Conservation (phyloP, 1,140 invertebrate genomes). For the Meloidogyne exigua region DNA sequence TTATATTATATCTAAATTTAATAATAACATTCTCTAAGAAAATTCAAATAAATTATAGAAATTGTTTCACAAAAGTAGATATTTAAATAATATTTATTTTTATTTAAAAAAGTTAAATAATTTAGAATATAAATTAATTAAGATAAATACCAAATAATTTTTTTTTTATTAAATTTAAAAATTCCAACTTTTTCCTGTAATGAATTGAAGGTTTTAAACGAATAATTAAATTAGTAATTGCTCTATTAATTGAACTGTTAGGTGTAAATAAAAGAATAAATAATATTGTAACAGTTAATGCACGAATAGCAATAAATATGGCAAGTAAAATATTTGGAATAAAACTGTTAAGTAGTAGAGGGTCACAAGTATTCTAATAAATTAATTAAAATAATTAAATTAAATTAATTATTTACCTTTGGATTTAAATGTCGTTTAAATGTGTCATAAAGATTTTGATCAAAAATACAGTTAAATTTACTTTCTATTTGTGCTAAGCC, state of each 20-base stretch:
- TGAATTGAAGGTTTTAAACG: slow-evolving; percentile 30
- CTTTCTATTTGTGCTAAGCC: slow-evolving; percentile 52
- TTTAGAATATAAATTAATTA: not conserved
- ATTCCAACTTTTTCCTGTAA: slow-evolving; percentile 43
- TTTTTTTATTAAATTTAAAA: not conserved
- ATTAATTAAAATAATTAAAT: too few relatives aligned
- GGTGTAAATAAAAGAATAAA: slow-evolving; percentile 29
- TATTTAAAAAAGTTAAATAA: not conserved
- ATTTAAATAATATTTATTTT: too few relatives aligned
- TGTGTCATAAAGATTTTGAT: slow-evolving; percentile 57
- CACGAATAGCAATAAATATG: slow-evolving; percentile 43
- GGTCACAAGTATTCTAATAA: slow-evolving; percentile 58
- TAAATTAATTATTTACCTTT: slow-evolving; percentile 37
- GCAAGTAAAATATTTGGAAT: slow-evolving; percentile 44
- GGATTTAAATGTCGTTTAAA: slow-evolving; percentile 55
- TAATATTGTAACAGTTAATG: slow-evolving; percentile 43
- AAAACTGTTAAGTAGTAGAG: slow-evolving; percentile 43
- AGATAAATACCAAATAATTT: not conserved
- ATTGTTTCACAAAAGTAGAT: too few relatives aligned
- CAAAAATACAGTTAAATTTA: slow-evolving; percentile 57
- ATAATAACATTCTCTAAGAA: too few relatives aligned
- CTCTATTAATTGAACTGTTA: slow-evolving; percentile 43
- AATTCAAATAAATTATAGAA: too few relatives aligned
- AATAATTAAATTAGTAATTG: slow-evolving; percentile 37
- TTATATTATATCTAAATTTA: too few relatives aligned